Conservation (phyloP, 2,113 vertebrate species). For the Mesembrinibis cayennensis region DNA sequence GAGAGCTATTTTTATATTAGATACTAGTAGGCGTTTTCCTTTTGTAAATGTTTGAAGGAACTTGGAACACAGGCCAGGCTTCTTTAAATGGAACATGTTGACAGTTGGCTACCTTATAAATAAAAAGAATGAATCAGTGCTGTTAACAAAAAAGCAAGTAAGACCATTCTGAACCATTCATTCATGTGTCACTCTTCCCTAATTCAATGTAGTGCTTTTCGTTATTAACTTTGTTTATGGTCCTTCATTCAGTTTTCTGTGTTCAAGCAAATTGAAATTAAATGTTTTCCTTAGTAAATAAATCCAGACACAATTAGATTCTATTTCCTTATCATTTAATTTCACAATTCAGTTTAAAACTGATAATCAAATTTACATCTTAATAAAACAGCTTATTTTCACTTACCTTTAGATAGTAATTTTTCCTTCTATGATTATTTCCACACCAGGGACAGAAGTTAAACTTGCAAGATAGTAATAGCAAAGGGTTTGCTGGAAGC, state of each 20-base stretch:
- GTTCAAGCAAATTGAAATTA: neutral
- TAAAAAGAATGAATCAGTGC: slow-evolving; percentile 3
- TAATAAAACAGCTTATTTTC: slow-evolving; percentile 2
- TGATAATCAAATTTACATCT: neutral
- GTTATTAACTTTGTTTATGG: neutral
- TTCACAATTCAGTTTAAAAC: neutral
- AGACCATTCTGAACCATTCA: neutral
- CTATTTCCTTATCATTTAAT: neutral
- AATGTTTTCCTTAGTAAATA: slow-evolving; percentile 8
- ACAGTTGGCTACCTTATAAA: slow-evolving; percentile 2
- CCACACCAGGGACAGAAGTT: neutral
- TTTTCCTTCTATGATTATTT: neutral
- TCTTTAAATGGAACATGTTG: slow-evolving; percentile 10
- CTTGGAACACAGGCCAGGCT: neutral
- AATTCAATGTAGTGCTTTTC: neutral
- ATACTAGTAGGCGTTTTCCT: neutral
- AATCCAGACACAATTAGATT: neutral
- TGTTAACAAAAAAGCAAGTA: neutral
- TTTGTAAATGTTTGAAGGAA: slow-evolving; percentile 11
- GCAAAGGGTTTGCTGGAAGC: neutral
- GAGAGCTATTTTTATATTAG: slow-evolving; percentile 10
- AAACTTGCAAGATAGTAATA: neutral
- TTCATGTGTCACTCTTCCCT: neutral
- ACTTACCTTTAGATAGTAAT: neutral
- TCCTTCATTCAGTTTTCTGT: neutral